Base-by-base conservation (phyloP, 2,113 vertebrate genomes). In the Haplochromis vanheusdeni region DNA sequence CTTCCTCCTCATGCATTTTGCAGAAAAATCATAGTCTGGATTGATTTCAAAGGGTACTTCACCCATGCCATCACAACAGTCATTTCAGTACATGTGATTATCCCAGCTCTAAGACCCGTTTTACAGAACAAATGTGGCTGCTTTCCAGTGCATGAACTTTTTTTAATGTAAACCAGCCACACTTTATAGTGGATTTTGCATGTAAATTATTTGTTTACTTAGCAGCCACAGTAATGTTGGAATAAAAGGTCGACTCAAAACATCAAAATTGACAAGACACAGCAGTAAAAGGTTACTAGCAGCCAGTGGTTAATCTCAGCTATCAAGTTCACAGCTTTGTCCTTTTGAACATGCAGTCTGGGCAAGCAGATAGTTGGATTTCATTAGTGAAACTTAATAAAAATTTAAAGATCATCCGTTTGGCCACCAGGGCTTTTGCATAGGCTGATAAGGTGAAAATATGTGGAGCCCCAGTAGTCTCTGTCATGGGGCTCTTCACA, bases 71-170 rank as follows among this genome's bases (percentile, higher is more conserved):
- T 65, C 60, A 65, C 31, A 77, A 19, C 75, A 86, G 80, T 54
- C 81, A 81, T 60, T 82, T 23, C 3, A 3, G 37, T 21, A 49
- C 19, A 52, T 14, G 23, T 54, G 70, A 85, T 85, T 49, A 60
- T 51, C 45, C 21, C n/a, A 62, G 7, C 84, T 90, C 77, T 68
- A 42, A 75, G 55, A 90, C 55, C 47, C 4, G 31, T 83, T 84
- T 87, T 55, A 56, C 68, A 86, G 45, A 87, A 84, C 89, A 94
- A 91, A 89, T 83, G 79, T 83, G 87, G 89, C 91, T 89, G 80
- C 88, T 89, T 89, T 95, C 93, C 91, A 95, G 93, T 95, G 92
- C 93, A 93, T 94, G 33, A 94, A 92, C 87, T 92, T 33, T 65
- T 77, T 45, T 35, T 26, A 12, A 56, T 91, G 93, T 94, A 94